Base-by-base conservation (phyloP, 2,888 invertebrate species). In the Aphrophora alni region DNA sequence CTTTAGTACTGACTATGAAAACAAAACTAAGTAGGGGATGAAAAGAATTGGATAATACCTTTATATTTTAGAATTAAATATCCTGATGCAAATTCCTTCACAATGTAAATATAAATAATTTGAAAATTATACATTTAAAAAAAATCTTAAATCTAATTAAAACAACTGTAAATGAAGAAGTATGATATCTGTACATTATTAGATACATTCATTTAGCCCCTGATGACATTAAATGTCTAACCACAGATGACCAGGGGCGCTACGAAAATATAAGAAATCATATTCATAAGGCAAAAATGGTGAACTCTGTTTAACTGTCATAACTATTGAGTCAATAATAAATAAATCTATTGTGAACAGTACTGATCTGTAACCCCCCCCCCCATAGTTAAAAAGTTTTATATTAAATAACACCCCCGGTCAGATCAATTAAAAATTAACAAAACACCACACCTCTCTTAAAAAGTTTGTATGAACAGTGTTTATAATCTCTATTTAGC, bases 241-340 rank as follows among this genome's bases (percentile, higher is more conserved):
- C 10, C 44, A 44, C 44, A 44, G 14, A 44, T 44, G 44, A 44
- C 44, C 44, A 44, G 44, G 44, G 17, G 44, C 8, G 44, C 44
- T 70, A 70, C 14, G 70, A 84, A 87, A 87, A 33, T 3, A 33
- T 33, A 33, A 33, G n/a, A n/a, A 44, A 44, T 44, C 44, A 44
- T 44, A 44, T 44, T 8, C 3, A 5, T 87, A 88, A 88, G 88
- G 88, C 88, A 88, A 88, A 88, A 88, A 88, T 88, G 88, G 88
- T 88, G 88, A 88, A 88, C 88, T 88, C 76, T 88, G 87, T 88
- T n/a, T 88, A 88, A 88, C 88, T 88, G 88, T 88, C 88, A 87
- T 88, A 87, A 88, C 88, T 44, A 44, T 17, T 44, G 44, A 44
- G 14, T 44, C 17, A 14, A 8, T 33, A 33, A 33, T 44, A 44